Conservation (phyloP, 1,140 invertebrate genomes). For the Drosophila nasuta region DNA sequence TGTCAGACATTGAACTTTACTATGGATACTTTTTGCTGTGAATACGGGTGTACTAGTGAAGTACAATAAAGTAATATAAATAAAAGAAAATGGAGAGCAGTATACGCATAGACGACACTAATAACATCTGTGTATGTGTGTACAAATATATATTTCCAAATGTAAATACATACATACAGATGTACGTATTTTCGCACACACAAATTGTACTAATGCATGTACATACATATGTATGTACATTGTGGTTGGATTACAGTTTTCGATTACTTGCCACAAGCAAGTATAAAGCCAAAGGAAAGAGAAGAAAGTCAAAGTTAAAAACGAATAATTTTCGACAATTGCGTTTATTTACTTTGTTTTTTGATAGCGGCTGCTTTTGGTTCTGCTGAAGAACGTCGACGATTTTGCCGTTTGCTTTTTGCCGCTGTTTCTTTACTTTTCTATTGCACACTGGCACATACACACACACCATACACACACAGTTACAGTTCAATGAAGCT, state of each 20-base stretch:
- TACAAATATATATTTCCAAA: background rate
- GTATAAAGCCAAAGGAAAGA: background rate
- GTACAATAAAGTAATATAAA: slow-evolving; percentile 33
- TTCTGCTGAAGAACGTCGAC: slow-evolving; percentile 25
- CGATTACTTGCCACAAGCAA: slow-evolving; percentile 23
- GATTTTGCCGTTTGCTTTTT: slow-evolving; percentile 46
- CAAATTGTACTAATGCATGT: background rate
- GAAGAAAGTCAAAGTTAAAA: slow-evolving; percentile 31
- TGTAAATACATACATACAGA: background rate
- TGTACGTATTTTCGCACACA: background rate
- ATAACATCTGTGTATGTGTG: slow-evolving; percentile 6
- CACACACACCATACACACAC: slow-evolving; percentile 44
- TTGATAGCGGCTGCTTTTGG: slow-evolving; percentile 55
- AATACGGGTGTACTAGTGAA: slow-evolving; percentile 44
- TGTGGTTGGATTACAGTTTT: slow-evolving; percentile 19
- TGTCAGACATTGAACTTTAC: slow-evolving; percentile 74
- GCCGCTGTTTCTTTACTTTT: slow-evolving; percentile 54
- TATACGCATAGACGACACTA: slow-evolving; percentile 16
- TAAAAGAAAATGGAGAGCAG: slow-evolving; percentile 24
- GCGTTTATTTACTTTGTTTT: slow-evolving; percentile 69
- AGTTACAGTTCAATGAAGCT: slow-evolving; percentile 48
- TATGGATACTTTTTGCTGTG: slow-evolving; percentile 32
- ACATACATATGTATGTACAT: background rate
- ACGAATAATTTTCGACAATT: slow-evolving; percentile 37
- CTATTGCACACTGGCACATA: slow-evolving; percentile 57